Base-by-base conservation (phyloP, 2,113 vertebrate species). In the Elephas maximus region DNA sequence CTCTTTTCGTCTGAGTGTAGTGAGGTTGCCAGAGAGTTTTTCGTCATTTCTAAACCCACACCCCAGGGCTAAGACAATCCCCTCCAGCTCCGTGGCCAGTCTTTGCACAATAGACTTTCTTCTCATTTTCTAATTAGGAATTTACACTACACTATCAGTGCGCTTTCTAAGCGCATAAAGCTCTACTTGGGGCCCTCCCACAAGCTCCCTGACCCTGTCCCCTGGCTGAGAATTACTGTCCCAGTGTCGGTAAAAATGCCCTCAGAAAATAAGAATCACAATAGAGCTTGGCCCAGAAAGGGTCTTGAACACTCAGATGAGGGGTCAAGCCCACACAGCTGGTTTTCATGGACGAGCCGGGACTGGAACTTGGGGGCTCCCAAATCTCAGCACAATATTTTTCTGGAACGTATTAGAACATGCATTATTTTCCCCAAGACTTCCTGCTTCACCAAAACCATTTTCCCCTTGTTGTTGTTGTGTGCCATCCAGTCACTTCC, bases 321-420 rank as follows among this genome's bases (percentile, higher is more conserved):
- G 23, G 51, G n/a, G 15, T 14, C 37, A 2, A n/a, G 20, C 6
- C 62, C 10, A 2, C 23, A 37, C 28, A 1, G 30, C 33, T 10
- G 26, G 78, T 8, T 26, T 8, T 26, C 23, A 0, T 9, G 51
- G 41, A 53, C 14, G 3, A 9, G 7, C 28, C 0, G 6, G 45
- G 48, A 15, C 51, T 12, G 63, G 57, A 63, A 63, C 45, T 5
- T 28, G 41, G 85, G 20, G 26, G 10, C 41, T 10, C 23, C 81
- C 37, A 65, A 45, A 71, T 30, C 76, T 41, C 11, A 33, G 53
- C 88, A 63, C 51, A 15, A 0, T 37, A 17, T 23, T 37, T 71
- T 73, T 53, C 81, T 73, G 4, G 79, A 90, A 63, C 28, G 62
- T 76, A 33, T 74, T 45, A 79, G 73, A 37, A 85, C 18, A 1